These are phyloP conservation scores for Microctonus brassicae DNA, from an alignment of 2,888 invertebrate species.

Conservation along the genomic window DNA sequence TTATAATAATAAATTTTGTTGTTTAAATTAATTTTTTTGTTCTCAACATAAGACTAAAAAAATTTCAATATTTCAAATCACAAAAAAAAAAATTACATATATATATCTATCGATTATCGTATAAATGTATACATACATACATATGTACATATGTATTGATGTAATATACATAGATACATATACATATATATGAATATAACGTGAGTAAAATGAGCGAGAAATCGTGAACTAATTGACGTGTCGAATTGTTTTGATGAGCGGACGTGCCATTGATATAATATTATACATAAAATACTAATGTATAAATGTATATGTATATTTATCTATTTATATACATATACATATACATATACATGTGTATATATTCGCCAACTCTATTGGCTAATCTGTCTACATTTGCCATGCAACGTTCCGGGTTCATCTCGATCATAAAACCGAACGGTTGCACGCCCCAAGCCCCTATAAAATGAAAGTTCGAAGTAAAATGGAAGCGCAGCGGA, in stretches of 20 bases:
- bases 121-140: too few relatives aligned
- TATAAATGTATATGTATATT: neutral
- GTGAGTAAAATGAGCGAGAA: conserved; percentile 27
- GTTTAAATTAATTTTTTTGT: too few relatives aligned
- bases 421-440: conserved; percentile 45
- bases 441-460: conserved; percentile 27
- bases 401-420: conserved; percentile 44
- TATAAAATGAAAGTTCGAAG: conserved; percentile 42
- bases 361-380: conserved; percentile 20
- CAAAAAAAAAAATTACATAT: too few relatives aligned
- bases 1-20: too few relatives aligned
- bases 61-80: too few relatives aligned
- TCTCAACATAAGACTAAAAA: too few relatives aligned
- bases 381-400: conserved; percentile 34
- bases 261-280: neutral
- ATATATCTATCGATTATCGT: too few relatives aligned
- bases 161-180: neutral
- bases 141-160: too few relatives aligned
- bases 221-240: conserved; percentile 43
- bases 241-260: conserved; percentile 31
- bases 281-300: neutral
- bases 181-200: neutral
- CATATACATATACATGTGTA: neutral
- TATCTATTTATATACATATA: neutral
- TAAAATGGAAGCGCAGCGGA: conserved; percentile 44